A percentile compares a stretch with the other conserved stretches of the same genome.
Conservation (phyloP, 92 coral and sea anemone genomes). For the Pocillopora meandrina region DNA sequence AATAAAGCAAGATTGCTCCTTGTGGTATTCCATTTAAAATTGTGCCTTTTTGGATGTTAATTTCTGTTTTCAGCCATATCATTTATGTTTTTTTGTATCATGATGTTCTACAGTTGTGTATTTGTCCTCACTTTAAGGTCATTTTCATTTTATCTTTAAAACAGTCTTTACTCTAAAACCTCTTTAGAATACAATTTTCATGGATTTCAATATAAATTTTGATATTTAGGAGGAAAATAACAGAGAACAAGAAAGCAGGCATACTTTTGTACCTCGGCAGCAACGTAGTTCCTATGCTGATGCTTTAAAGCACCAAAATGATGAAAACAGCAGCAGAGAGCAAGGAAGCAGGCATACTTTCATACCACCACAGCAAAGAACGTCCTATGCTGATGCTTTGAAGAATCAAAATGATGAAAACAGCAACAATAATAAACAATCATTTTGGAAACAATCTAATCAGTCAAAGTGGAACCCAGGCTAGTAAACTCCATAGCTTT, state of each 20-base stretch:
- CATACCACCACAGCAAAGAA: conserved; percentile 35
- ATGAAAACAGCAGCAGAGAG: conserved; percentile 18
- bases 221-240: conserved; percentile 11
- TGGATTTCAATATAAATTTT: background rate
- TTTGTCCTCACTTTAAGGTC: too few relatives aligned
- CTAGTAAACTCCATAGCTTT: background rate
- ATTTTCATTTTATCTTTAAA: too few relatives aligned
- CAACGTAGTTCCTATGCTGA: conserved; percentile 69
- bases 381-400: conserved; percentile 75
- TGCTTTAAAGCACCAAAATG: conserved; percentile 68
- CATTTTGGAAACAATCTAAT: conserved; percentile 77
- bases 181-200: too few relatives aligned
- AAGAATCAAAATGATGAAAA: conserved; percentile 53
- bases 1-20: background rate
- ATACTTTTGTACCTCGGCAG: conserved; percentile 32
- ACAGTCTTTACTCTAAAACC: too few relatives aligned
- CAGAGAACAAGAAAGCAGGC: conserved; percentile 27
- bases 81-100: too few relatives aligned
- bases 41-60: too few relatives aligned
- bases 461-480: conserved; percentile 59
- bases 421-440: conserved; percentile 21
- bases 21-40: background rate
- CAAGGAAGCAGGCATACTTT: conserved; percentile 22
- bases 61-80: too few relatives aligned
- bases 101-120: too few relatives aligned